phyloP scores from a whole-genome alignment of 1,140 invertebrate genomes.

The Chlorops oryzae region DNA sequence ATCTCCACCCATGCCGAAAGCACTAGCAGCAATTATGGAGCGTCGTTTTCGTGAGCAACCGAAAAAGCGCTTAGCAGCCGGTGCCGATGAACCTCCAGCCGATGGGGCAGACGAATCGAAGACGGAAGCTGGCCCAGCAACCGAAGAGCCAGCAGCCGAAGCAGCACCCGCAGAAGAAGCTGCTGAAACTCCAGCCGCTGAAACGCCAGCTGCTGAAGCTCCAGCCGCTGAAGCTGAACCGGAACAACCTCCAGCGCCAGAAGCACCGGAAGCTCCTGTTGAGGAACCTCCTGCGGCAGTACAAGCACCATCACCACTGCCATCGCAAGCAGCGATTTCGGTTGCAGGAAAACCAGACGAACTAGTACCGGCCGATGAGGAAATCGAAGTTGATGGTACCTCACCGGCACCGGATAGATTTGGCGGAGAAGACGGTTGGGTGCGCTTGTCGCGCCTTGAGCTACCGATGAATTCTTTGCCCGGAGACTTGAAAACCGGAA shows the following conservation, averaged over 20 bases:
- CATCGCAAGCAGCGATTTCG: not conserved
- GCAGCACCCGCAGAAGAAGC: not conserved
- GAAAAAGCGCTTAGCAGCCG: too few relatives aligned
- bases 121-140: conserved; percentile 25
- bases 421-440: too few relatives aligned
- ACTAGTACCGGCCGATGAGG: not conserved
- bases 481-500: too few relatives aligned
- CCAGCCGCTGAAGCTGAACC: conserved; percentile 6
- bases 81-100: too few relatives aligned
- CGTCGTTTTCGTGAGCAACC: too few relatives aligned
- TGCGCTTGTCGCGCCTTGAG: too few relatives aligned
- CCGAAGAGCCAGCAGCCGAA: conserved; percentile 15
- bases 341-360: not conserved
- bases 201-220: conserved; percentile 7
- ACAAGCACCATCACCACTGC: not conserved
- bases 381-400: too few relatives aligned
- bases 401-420: too few relatives aligned
- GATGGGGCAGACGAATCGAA: too few relatives aligned
- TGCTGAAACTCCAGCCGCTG: not conserved
- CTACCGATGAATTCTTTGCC: too few relatives aligned
- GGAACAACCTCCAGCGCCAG: conserved; percentile 5
- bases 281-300: not conserved
- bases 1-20: too few relatives aligned
- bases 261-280: conserved; percentile 4
- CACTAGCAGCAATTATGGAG: too few relatives aligned